A percentile compares a stretch with the other conserved stretches of the same genome.
Conservation (phyloP, 2,797 vertebrate genomes). For the Streptopelia turtur region DNA sequence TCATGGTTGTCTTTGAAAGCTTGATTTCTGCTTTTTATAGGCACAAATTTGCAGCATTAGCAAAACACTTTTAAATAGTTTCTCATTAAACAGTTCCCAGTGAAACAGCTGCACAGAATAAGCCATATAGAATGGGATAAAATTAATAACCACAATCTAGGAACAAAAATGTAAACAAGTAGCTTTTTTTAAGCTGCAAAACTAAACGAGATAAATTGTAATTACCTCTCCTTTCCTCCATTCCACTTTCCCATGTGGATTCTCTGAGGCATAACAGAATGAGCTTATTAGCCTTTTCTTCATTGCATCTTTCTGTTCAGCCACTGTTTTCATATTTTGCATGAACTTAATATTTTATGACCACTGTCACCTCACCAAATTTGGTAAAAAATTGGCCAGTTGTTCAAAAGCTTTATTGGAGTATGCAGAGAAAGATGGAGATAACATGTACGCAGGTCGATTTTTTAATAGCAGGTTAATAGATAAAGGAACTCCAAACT, state of each 20-base stretch:
- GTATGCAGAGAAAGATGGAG: not conserved
- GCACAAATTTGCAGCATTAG: constrained; percentile 20
- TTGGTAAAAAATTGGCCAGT: not conserved
- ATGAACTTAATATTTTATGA: not conserved
- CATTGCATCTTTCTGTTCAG: not conserved
- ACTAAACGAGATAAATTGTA: not conserved
- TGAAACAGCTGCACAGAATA: constrained; percentile 40
- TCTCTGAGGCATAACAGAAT: not conserved
- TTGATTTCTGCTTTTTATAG: constrained; percentile 17
- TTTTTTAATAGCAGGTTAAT: not conserved
- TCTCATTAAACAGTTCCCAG: not conserved
- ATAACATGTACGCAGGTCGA: not conserved
- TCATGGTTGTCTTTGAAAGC: not conserved
- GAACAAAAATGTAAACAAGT: constrained; percentile 11
- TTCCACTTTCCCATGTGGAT: not conserved
- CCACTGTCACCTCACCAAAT: not conserved
- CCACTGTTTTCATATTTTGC: not conserved
- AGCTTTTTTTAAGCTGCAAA: not conserved
- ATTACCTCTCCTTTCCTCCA: not conserved
- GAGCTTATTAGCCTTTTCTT: not conserved
- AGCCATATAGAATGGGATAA: not conserved
- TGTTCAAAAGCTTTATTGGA: not conserved
- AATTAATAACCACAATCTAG: not conserved
- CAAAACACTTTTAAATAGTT: constrained; percentile 17
- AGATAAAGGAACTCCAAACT: not conserved